Conservation (phyloP, 2,797 vertebrate genomes). For the Sebastes paucispinis region DNA sequence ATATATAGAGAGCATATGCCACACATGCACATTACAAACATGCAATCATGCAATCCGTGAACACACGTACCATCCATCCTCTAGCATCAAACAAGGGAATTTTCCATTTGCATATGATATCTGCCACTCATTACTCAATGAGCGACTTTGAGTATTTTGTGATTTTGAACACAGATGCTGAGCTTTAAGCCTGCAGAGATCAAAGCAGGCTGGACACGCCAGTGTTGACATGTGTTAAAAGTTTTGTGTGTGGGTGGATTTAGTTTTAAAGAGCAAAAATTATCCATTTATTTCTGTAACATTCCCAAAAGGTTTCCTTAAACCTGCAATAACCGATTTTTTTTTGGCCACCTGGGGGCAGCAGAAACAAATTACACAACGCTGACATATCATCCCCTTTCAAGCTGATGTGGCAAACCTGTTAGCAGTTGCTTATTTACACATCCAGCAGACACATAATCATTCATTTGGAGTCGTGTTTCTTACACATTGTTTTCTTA, state of each 20-base stretch:
- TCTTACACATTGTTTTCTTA: neutral
- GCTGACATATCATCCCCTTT: neutral
- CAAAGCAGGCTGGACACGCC: neutral
- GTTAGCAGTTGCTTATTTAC: neutral
- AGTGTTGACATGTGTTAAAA: neutral
- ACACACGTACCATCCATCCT: neutral
- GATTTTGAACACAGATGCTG: neutral
- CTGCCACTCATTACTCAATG: neutral
- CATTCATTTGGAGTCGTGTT: neutral
- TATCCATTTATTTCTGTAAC: neutral
- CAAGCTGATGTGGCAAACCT: neutral
- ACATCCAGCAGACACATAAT: neutral
- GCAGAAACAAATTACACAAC: neutral
- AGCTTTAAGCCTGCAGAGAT: neutral
- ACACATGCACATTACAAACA: conserved; percentile 15
- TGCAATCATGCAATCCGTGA: conserved; percentile 11
- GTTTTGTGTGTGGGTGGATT: neutral
- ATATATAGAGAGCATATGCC: neutral
- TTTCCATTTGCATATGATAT: conserved; percentile 5
- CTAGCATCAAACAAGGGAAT: conserved; percentile 19
- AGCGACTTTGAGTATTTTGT: conserved; percentile 3
- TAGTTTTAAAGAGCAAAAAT: neutral
- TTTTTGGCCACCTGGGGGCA: neutral
- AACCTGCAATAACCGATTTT: neutral
- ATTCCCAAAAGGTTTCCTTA: neutral